Base-by-base conservation (phyloP, 2,797 vertebrate species). In the Cercopithecus neglectus region DNA sequence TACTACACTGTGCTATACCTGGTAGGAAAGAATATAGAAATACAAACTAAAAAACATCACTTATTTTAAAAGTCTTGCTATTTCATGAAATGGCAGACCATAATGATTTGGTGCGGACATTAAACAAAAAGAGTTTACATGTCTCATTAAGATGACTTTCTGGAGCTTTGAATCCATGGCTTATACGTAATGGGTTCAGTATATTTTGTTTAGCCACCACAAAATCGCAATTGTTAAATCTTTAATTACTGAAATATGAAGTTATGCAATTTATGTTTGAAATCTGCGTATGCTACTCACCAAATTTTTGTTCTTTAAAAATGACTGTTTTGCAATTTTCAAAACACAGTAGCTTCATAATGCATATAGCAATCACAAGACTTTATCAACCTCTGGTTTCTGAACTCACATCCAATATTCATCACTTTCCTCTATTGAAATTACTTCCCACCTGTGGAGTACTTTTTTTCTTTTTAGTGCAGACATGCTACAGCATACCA, bases 211-310 rank as follows among this genome's bases (percentile, higher is more conserved):
- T 11, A 55, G 64, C 36, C 33, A 78, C 36, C 33, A 78, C 33
- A 64, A 80, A 93, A 59, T 89, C 64, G n/a, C 33, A 80, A 41
- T 70, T 33, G 57, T 61, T 92, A 57, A 82, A 94, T 59, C 30
- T 92, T 95, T 74, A 87, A 61, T 57, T 55, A 87, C 19, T 72
- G 75, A 95, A 95, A 81, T 67, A 92, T 13, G 12, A 67, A 91
- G 21, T 79, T 55, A 70, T 5, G 30, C 16, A 8, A 87, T 57
- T 83, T 94, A 53, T 14, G 72, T 50, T 82, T 8, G 22, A 4
- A 89, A 80, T 76, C 16, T 59, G 10, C 57, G 2, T n/a, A 78
- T 41, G 41, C 26, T 64, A 86, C 55, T 67, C 19, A 74, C 9
- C 30, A 48, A 87, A 46, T 74, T 89, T 59, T 55, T 90, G 83